Evolutionary conservation across 2,113 vertebrate genomes (phyloP), one percentile per base, ranked within the genome.

Genomic region (Ictalurus furcatus): DNA sequence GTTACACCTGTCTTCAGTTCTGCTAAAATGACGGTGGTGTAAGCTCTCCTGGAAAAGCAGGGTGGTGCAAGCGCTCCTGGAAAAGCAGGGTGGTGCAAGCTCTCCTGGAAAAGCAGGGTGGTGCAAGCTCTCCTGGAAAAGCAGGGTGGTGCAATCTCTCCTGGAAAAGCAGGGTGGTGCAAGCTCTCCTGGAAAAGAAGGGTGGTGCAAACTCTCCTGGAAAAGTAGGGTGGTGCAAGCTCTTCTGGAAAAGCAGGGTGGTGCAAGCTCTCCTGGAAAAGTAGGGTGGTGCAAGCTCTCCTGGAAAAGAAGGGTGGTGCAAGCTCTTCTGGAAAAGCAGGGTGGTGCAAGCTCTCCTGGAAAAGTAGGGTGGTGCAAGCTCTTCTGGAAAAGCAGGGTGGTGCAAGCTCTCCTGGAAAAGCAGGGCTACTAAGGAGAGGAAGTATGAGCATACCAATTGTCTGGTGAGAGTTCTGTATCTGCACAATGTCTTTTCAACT

Each of bases 1-100:
- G 44, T 84, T 82, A 89, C 73, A 89, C 81, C 86, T 85, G 81
- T 71, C 85, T 84, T 86, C 78, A 88, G 87, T 28, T 84, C 30
- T 79, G n/a, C 63, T 89, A 61, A 73, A 91, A 59, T 48, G 44
- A 48, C 44, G 0, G 8, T 79, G 59, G 61, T 54, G 74, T 44
- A 52, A 65, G 13, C 73, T 48, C 52, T 86, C 48, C 13, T 21
- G 34, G 80, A 84, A 16, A 74, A 69, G 71, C 71, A 34, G 14
- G 19, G 76, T 79, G 59, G 61, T 54, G 74, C n/a, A 52, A 65
- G 7, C 73, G 7, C 52, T 86, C 48, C 13, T 21, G 34, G 80
- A 84, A 23, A 74, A 69, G 71, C 71, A 34, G 16, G 19, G 76
- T 48, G 44, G 44, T 48, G 44, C 6, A 48, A 0, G 6, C 6